Evolutionary conservation across 2,113 vertebrate species (phyloP).

Genomic region (Todiramphus chloris): DNA sequence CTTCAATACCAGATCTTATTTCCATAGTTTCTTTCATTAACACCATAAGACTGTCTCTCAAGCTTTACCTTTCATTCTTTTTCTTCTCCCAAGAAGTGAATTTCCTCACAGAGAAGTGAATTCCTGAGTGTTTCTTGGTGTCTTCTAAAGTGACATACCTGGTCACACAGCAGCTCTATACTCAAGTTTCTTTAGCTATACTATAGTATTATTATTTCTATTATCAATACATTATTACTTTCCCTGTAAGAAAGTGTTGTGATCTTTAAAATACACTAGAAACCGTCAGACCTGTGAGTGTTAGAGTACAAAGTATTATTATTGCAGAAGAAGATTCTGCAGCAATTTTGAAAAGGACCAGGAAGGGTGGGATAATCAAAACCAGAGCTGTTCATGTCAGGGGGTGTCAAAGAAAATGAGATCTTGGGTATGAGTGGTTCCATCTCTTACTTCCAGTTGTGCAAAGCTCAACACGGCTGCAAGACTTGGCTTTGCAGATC

Average conservation of each 20-base stretch:
- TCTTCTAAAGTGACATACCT: neutral
- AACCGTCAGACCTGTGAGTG: neutral
- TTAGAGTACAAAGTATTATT: neutral
- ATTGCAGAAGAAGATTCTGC: neutral
- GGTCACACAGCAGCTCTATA: neutral
- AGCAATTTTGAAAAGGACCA: neutral
- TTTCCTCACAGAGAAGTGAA: neutral
- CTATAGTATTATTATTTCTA: too few species aligned
- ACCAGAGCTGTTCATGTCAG: neutral
- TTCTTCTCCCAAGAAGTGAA: neutral
- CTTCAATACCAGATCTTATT: neutral
- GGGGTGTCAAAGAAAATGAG: neutral
- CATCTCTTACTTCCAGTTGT: neutral
- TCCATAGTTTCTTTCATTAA: neutral
- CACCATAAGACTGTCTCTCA: neutral
- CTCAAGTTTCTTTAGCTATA: neutral
- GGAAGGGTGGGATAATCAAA: neutral
- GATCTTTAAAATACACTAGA: neutral
- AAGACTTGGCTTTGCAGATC: neutral
- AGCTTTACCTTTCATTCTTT: neutral
- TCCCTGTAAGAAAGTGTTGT: neutral
- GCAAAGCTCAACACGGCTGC: rapidly evolving
- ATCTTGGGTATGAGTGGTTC: neutral
- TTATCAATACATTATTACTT: neutral
- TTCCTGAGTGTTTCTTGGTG: neutral